Conservation (phyloP, 2,113 vertebrate genomes). For the Grammomys surdaster region DNA sequence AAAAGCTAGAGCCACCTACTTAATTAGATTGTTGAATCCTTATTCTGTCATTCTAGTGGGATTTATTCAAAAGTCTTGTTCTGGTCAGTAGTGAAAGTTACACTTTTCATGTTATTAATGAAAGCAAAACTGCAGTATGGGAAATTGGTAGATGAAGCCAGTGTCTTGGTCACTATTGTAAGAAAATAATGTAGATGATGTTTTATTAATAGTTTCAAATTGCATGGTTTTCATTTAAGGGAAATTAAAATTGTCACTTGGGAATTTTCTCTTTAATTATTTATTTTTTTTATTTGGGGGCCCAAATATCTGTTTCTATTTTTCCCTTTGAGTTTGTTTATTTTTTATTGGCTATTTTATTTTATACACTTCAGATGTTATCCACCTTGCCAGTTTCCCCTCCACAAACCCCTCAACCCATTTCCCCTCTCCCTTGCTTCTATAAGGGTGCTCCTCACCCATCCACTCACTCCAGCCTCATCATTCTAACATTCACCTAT, state of each 20-base stretch:
- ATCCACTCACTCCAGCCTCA: too few species aligned
- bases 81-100: background rate
- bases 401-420: too few species aligned
- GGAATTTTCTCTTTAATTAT: too few species aligned
- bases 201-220: constrained; percentile 6
- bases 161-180: background rate
- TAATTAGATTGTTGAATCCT: background rate
- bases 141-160: background rate
- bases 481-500: too few species aligned
- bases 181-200: background rate
- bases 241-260: background rate
- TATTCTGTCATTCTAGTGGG: background rate
- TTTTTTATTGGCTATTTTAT: too few species aligned
- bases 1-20: background rate
- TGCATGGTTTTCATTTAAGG: constrained; percentile 23
- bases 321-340: too few species aligned
- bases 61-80: background rate
- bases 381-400: too few species aligned
- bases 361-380: too few species aligned
- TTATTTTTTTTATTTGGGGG: too few species aligned
- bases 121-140: background rate
- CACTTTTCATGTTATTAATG: background rate
- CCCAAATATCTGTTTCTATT: too few species aligned
- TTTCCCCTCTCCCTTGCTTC: too few species aligned
- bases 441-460: too few species aligned